Evolutionary conservation across 2,797 vertebrate genomes (phyloP).

Genomic region (Chelmon rostratus): DNA sequence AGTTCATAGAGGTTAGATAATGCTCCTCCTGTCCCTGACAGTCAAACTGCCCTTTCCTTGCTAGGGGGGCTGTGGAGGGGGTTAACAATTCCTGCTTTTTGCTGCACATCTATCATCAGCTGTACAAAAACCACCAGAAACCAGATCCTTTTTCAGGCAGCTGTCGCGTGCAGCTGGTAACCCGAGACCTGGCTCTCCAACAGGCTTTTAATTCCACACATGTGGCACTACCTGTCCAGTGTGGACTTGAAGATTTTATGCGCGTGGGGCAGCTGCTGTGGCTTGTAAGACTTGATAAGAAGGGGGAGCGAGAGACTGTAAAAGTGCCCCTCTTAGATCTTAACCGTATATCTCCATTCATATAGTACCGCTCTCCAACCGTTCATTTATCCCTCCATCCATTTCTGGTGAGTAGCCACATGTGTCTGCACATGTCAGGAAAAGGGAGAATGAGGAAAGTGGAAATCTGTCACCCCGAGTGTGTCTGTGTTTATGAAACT

Average conservation of each 20-base stretch:
- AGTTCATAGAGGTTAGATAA: conserved; percentile 71
- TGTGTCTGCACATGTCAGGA: conserved; percentile 75
- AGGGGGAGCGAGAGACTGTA: conserved; percentile 34
- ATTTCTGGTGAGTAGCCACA: conserved; percentile 72
- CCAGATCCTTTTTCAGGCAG: conserved; percentile 82
- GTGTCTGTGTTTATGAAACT: conserved; percentile 80
- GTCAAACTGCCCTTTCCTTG: conserved; percentile 75
- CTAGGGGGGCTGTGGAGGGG: conserved; percentile 55
- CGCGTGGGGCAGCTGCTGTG: conserved; percentile 81
- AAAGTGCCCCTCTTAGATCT: conserved; percentile 50
- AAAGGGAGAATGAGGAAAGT: conserved; percentile 55
- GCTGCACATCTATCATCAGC: conserved; percentile 82
- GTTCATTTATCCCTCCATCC: conserved; percentile 32
- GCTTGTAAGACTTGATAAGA: conserved; percentile 62
- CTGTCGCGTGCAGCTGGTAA: conserved; percentile 89
- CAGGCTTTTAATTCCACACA: conserved; percentile 84
- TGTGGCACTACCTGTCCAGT: conserved; percentile 87
- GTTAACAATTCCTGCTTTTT: conserved; percentile 75
- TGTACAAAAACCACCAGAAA: conserved; percentile 83
- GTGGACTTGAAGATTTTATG: conserved; percentile 84
- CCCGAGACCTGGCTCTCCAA: conserved; percentile 62
- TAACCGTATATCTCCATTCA: conserved; percentile 44
- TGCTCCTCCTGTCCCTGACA: conserved; percentile 80
- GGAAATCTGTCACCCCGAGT: conserved; percentile 67
- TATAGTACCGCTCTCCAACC: conserved; percentile 29